Evolutionary conservation across 2,113 vertebrate species (phyloP).

Genomic region (Sus scrofa): DNA sequence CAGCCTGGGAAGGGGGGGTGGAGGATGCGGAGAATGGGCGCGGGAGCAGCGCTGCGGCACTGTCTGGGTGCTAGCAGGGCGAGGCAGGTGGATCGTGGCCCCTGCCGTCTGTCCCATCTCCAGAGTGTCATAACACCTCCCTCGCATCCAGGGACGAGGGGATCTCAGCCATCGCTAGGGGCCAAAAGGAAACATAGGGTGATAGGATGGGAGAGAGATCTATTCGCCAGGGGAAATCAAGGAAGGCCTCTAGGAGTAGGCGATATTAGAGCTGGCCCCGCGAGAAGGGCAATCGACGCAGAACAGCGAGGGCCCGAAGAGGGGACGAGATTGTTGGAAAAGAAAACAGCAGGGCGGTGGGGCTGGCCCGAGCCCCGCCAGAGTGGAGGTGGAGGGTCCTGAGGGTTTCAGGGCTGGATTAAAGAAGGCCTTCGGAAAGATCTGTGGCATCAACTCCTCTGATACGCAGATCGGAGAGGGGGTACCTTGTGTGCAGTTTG

Average conservation of each 20-base stretch:
- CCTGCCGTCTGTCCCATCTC: background rate
- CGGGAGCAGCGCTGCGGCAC: background rate
- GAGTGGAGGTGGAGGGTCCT: too few relatives aligned
- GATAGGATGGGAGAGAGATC: background rate
- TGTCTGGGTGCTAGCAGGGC: background rate
- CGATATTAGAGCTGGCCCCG: background rate
- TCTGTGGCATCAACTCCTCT: background rate
- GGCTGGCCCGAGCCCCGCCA: background rate
- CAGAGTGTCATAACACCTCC: background rate
- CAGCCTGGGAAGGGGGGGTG: constrained; percentile 75
- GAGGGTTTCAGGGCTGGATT: background rate
- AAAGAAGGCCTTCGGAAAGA: background rate
- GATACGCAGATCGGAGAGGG: background rate
- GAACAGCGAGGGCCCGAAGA: background rate
- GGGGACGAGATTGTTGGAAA: background rate
- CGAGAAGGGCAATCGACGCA: background rate
- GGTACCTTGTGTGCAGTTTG: background rate
- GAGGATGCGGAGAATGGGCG: constrained; percentile 56
- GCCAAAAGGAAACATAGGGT: background rate
- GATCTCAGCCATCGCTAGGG: background rate
- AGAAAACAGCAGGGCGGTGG: too few relatives aligned
- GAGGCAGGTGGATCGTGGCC: constrained; percentile 17
- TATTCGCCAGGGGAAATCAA: background rate
- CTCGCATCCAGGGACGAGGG: background rate
- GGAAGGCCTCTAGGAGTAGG: background rate